Evolutionary conservation across 1,140 invertebrate species (phyloP), one percentile per base, ranked within the genome.

Genomic region (Philopotamus ludificatus): DNA sequence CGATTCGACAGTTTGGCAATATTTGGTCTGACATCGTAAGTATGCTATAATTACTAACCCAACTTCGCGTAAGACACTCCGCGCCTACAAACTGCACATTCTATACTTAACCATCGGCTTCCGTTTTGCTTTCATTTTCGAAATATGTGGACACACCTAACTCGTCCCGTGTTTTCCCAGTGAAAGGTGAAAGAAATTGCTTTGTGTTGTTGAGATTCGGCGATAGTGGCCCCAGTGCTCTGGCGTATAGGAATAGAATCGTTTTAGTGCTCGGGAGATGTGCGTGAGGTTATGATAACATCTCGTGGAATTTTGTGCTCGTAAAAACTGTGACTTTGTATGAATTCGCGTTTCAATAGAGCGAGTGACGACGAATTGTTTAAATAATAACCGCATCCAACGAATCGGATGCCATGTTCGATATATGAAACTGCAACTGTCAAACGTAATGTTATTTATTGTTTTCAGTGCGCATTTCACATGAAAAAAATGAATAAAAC

Each of bases 11-110:
- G 50, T 53, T 53, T 53, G 50, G 12, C 1, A 53, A 25, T 1
- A 12, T 22, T 1, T 22, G 23, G 20, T 39, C 49, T 25, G 22
- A 51, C 18, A 51, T 23, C 53, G 25, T 41, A 41, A 39, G 26
- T 54, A 54, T 57, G 53, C 53, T 57, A 57, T 57, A 57, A 57
- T 57, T 57, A 57, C 53, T 57, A 41, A 25, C n/a, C 25, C 53
- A 57, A 28, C 20, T 57, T 57, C 53, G 20, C 26, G 53, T 57
- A 41, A 57, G 53, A 57, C 25, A 25, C 12, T 28, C 18, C 20
- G 26, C 25, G 21, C 28, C 44, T 9, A 41, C 53, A 25, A 25
- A 39, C 25, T 25, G 26, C 25, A 34, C 53, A 57, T 57, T 57
- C 53, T 57, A 25, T 34, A 16, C 12, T 25, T 21, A 57, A 57